Evolutionary conservation across 2,797 vertebrate species (phyloP).

Genomic region (Cottoperca gobio): DNA sequence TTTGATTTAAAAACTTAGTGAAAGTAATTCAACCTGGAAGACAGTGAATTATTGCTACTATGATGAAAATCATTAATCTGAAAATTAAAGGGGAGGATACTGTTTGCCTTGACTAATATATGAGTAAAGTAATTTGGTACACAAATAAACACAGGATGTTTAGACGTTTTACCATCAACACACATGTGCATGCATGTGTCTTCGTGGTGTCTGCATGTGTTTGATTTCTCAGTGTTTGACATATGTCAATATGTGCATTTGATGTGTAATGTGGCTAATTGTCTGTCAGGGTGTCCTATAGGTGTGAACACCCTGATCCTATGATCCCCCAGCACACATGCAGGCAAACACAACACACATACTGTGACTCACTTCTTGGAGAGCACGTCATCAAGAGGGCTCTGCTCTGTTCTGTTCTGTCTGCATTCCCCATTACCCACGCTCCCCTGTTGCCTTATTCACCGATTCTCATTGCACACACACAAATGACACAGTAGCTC

Average conservation of each 20-base stretch:
- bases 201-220: slow-evolving; percentile 17
- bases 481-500: slow-evolving; percentile 56
- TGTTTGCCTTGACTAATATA: neutral
- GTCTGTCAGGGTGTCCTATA: slow-evolving; percentile 34
- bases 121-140: slow-evolving; percentile 1
- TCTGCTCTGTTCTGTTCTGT: slow-evolving; percentile 43
- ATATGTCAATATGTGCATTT: slow-evolving; percentile 34
- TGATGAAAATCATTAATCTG: slow-evolving; percentile 6
- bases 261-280: slow-evolving; percentile 19
- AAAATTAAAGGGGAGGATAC: neutral
- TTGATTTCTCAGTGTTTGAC: slow-evolving; percentile 13
- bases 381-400: slow-evolving; percentile 53
- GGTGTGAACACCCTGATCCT: slow-evolving; percentile 37
- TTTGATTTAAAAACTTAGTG: no score
- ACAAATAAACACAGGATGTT: neutral
- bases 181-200: neutral
- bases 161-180: neutral
- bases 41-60: slow-evolving; percentile 3
- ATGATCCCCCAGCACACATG: slow-evolving; percentile 53
- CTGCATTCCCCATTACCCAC: slow-evolving; percentile 70
- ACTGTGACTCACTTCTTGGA: slow-evolving; percentile 52
- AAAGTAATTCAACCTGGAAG: neutral
- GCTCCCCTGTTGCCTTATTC: slow-evolving; percentile 62
- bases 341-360: slow-evolving; percentile 38
- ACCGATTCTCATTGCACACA: slow-evolving; percentile 48